phyloP scores from a whole-genome alignment of 2,113 vertebrate species.

The Coptodon rendalli region DNA sequence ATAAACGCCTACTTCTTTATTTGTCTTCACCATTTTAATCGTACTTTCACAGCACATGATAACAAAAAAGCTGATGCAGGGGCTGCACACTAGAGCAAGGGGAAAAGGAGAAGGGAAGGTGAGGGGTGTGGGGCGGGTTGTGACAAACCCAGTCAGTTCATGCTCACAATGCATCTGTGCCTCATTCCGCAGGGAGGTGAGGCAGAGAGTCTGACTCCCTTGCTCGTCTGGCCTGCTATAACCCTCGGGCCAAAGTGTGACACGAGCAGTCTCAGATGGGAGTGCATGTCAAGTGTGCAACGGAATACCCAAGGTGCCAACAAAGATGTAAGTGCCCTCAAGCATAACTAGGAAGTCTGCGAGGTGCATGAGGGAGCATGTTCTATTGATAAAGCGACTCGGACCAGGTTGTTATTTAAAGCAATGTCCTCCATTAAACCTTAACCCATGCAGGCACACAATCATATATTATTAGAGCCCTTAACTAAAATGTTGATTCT shows the following conservation, averaged over 20 bases:
- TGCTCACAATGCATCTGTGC: constrained; percentile 35
- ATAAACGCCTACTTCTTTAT: neutral
- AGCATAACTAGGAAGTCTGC: constrained; percentile 15
- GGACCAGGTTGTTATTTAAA: constrained; percentile 10
- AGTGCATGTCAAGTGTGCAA: constrained; percentile 45
- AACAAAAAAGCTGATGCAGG: constrained; percentile 44
- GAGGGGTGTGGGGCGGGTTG: neutral
- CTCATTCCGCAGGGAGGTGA: neutral
- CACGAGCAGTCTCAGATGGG: constrained; percentile 35
- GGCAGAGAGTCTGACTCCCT: constrained; percentile 12
- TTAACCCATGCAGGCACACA: constrained; percentile 4
- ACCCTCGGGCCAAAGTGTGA: constrained; percentile 54
- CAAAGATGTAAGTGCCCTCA: constrained; percentile 36
- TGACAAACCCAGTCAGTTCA: constrained; percentile 37
- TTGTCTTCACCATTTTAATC: constrained; percentile 10
- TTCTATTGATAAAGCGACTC: constrained; percentile 6
- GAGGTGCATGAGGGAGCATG: neutral
- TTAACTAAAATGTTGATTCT: constrained; percentile 1
- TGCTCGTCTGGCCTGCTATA: constrained; percentile 5
- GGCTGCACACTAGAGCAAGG: neutral
- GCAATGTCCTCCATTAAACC: neutral
- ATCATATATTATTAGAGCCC: constrained; percentile 4
- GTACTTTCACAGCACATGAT: neutral
- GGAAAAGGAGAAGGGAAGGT: neutral
- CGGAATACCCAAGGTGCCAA: constrained; percentile 35